Evolutionary conservation across 2,113 vertebrate genomes (phyloP), one percentile per base, ranked within the genome.

Genomic region (Notarius lentiginosus): DNA sequence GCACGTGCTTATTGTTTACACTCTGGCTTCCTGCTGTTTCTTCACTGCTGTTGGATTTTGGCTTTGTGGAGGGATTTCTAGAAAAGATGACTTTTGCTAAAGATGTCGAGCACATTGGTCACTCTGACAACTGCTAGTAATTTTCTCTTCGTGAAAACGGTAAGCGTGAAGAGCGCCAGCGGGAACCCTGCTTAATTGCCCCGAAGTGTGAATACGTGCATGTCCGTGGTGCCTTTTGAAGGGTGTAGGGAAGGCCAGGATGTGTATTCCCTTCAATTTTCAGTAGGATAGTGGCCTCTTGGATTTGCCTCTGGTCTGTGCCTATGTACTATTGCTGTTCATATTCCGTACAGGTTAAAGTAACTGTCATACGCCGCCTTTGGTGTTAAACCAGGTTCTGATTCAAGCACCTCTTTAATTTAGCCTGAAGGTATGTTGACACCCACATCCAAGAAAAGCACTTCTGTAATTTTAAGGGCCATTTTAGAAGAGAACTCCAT

Each of bases 391-490:
- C 66, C 79, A 76, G 58, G 53, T 72, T 20, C 7, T 53, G 56
- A 51, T 60, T 63, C 73, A 17, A 47, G 65, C 34, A 60, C 22
- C 22, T 7, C 68, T 65, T 73, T 61, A 82, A 65, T 56, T 75
- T 82, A 17, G 68, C 68, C 34, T 87, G 34, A 61, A 87, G 79
- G 41, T 34, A 63, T 83, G 70, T 77, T 87, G 80, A 76, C 58
- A 55, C 56, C 17, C 7, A 14, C 34, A 83, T 87, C 86, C 86
- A 87, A 76, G 80, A 77, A 76, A 83, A 83, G 58, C 80, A 61
- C 70, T 76, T 76, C 8, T 58, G 30, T 83, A 34, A 76, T 24
- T 53, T 77, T 27, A 17, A 60, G 34, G 86, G 47, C 58, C 7
- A 5, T 77, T 76, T 41, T 83, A 53, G 34, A 41, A 68, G 66